Evolutionary conservation across 2,797 vertebrate species (phyloP).

Genomic region (Helarctos malayanus): DNA sequence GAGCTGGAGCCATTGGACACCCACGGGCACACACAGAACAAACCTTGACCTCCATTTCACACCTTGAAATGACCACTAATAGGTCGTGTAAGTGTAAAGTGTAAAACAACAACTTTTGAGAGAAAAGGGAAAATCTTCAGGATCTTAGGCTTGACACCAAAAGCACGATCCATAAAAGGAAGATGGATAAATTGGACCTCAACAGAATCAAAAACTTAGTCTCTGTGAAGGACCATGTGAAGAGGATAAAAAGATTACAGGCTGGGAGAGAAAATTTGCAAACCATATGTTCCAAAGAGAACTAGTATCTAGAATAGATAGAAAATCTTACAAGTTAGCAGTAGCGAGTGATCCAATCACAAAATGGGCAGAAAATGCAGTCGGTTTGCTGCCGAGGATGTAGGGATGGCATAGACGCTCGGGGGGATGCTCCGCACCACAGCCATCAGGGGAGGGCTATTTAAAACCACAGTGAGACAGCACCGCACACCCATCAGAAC

Average conservation of each 20-base stretch:
- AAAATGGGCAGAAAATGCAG: not conserved
- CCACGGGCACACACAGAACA: rapidly evolving
- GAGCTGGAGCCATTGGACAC: not conserved
- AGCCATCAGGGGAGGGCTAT: not conserved
- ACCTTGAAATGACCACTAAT: not conserved
- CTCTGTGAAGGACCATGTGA: not conserved
- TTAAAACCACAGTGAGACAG: not conserved
- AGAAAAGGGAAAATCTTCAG: not conserved
- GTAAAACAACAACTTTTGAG: not conserved
- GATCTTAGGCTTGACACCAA: not conserved
- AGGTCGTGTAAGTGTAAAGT: not conserved
- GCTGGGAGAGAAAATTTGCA: not conserved
- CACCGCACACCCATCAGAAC: not conserved
- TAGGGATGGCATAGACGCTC: not conserved
- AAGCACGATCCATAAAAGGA: not conserved
- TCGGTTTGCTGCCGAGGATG: not conserved
- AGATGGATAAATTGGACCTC: not conserved
- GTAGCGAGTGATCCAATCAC: not conserved
- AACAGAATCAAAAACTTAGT: not conserved
- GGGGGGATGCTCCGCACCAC: not conserved
- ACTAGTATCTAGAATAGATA: not conserved
- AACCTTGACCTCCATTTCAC: not conserved
- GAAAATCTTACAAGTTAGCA: not conserved
- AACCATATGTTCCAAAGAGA: not conserved
- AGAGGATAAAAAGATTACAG: not conserved